Evolutionary conservation across 2,113 vertebrate species (phyloP).

Genomic region (Heptranchias perlo): DNA sequence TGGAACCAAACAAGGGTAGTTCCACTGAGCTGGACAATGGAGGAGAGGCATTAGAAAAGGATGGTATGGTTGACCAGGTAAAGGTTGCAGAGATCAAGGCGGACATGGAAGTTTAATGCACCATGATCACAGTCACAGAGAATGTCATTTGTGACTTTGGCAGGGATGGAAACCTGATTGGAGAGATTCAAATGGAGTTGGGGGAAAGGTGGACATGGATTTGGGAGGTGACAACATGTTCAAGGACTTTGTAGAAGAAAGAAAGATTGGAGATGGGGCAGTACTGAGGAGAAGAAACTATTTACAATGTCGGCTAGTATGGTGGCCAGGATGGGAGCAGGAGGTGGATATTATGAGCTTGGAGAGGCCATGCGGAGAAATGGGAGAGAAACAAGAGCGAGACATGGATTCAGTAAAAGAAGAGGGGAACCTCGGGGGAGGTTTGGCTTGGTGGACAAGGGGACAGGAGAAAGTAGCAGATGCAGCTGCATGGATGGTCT

Average conservation of each 20-base stretch:
- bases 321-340: background rate
- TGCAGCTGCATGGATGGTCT: background rate
- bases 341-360: background rate
- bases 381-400: background rate
- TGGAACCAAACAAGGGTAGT: background rate
- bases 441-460: background rate
- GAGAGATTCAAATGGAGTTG: background rate
- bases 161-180: background rate
- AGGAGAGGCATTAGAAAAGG: background rate
- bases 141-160: background rate
- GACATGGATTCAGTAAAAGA: background rate
- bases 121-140: background rate
- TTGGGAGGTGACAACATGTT: background rate
- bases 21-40: background rate
- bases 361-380: background rate
- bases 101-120: background rate
- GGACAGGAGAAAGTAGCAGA: background rate
- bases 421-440: background rate
- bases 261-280: background rate
- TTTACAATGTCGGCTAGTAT: background rate
- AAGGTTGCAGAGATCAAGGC: background rate
- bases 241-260: background rate
- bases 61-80: background rate
- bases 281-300: background rate
- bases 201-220: background rate